Conservation (phyloP, 1,140 invertebrate genomes). For the Brachionus asplanchnoidis region DNA sequence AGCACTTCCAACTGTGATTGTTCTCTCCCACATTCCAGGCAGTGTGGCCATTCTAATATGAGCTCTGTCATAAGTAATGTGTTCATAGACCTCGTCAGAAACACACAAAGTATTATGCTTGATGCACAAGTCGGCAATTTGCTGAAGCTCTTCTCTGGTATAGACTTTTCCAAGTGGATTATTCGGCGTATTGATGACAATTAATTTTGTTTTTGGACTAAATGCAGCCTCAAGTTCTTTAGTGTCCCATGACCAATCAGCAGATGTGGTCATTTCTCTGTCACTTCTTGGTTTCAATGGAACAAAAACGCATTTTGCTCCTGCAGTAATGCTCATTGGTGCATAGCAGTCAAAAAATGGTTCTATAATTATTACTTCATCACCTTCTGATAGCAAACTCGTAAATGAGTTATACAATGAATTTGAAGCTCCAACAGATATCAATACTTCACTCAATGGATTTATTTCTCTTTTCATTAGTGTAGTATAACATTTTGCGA, state of each 20-base stretch:
- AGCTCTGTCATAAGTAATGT: slow-evolving; percentile 80
- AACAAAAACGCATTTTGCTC: slow-evolving; percentile 79
- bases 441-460: slow-evolving; percentile 74
- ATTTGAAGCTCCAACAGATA: slow-evolving; percentile 87
- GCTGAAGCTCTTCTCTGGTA: slow-evolving; percentile 60
- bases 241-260: slow-evolving; percentile 81
- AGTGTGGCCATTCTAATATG: slow-evolving; percentile 88
- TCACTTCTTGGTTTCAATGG: slow-evolving; percentile 71
- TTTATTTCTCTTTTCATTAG: slow-evolving; percentile 70
- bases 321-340: slow-evolving; percentile 81
- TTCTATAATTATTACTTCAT: slow-evolving; percentile 91
- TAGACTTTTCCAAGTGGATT: slow-evolving; percentile 86
- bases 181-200: slow-evolving; percentile 91
- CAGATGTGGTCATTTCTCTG: slow-evolving; percentile 61
- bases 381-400: slow-evolving; percentile 74
- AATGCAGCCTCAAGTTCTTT: slow-evolving; percentile 77
- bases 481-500: slow-evolving; percentile 78
- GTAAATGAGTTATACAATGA: slow-evolving; percentile 68
- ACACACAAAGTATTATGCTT: slow-evolving; percentile 86
- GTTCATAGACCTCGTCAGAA: slow-evolving; percentile 97
- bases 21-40: slow-evolving; percentile 94
- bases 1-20: slow-evolving; percentile 91
- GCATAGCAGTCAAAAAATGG: slow-evolving; percentile 97
- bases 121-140: slow-evolving; percentile 79
- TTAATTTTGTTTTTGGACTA: slow-evolving; percentile 82